A percentile compares a stretch with the other conserved stretches of the same genome.
phyloP scores from a whole-genome alignment of 1,140 invertebrate genomes.

The Chymomyza costata region DNA sequence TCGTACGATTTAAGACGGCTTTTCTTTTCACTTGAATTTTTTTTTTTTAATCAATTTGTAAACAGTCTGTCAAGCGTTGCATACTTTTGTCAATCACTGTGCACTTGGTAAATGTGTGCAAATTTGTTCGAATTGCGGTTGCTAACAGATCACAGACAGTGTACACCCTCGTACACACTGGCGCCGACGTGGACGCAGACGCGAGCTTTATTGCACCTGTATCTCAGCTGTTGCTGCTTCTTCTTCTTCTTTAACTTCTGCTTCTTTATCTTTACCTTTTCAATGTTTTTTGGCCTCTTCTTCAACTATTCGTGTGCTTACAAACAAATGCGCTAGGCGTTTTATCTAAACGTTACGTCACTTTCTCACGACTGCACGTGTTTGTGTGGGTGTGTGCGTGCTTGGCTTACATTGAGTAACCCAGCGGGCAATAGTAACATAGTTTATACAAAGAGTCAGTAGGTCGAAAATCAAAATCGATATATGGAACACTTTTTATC shows the following conservation, averaged over 20 bases:
- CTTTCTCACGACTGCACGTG: conserved; percentile 66
- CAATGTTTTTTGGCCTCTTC: not conserved
- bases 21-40: no score
- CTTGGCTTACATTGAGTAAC: no score
- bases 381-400: conserved; percentile 27
- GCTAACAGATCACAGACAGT: conserved; percentile 1
- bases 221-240: not conserved
- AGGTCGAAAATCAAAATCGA: no score
- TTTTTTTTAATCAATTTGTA: no score
- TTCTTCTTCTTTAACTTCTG: not conserved
- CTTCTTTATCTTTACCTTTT: not conserved
- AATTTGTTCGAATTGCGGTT: no score
- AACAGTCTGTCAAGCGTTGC: no score
- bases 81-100: conserved; percentile 6
- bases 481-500: no score
- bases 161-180: conserved; percentile 8
- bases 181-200: no score
- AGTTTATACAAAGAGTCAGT: no score
- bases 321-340: conserved; percentile 14
- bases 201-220: conserved; percentile 1
- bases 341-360: conserved; percentile 68
- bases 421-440: no score
- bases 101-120: conserved; percentile 7
- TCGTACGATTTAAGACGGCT: no score
- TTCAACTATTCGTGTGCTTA: no score